Conservation (phyloP, 2,888 invertebrate species). For the Drosophila maculinotata region DNA sequence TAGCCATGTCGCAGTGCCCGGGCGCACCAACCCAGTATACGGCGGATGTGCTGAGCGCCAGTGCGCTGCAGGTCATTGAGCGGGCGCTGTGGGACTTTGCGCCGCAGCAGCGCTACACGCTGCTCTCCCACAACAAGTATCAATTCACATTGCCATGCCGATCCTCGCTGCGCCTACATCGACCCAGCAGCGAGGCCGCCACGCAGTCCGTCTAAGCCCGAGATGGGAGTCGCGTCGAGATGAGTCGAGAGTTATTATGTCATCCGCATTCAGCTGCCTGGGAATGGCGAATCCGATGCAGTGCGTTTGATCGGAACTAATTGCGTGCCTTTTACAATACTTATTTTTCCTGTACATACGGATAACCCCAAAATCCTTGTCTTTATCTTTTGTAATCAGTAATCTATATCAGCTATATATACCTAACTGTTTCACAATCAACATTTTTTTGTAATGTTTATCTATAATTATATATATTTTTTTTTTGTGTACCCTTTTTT, state of each 20-base stretch:
- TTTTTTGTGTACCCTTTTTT: slow-evolving; percentile 32
- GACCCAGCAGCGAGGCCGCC: slow-evolving; percentile 57
- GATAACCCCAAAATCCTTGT: slow-evolving; percentile 10
- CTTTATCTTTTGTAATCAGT: slow-evolving; percentile 29
- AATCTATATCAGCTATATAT: slow-evolving; percentile 20
- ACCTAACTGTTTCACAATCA: slow-evolving; percentile 34
- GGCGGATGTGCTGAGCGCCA: slow-evolving; percentile 88
- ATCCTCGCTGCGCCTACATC: slow-evolving; percentile 83
- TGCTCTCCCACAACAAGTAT: slow-evolving; percentile 84
- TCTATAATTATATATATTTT: slow-evolving; percentile 30
- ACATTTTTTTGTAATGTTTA: slow-evolving; percentile 45
- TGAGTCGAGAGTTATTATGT: neutral
- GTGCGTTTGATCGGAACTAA: slow-evolving; percentile 30
- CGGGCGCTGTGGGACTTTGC: slow-evolving; percentile 87
- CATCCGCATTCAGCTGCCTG: slow-evolving; percentile 4
- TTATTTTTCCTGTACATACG: slow-evolving; percentile 50
- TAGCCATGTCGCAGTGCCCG: slow-evolving; percentile 85
- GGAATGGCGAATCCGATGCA: slow-evolving; percentile 13
- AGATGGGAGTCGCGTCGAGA: neutral
- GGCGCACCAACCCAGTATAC: slow-evolving; percentile 89
- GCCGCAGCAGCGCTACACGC: slow-evolving; percentile 86
- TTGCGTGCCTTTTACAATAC: slow-evolving; percentile 35
- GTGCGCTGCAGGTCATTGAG: slow-evolving; percentile 88
- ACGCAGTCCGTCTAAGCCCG: slow-evolving; percentile 70
- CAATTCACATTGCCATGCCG: slow-evolving; percentile 85